A percentile compares a stretch with the other conserved stretches of the same genome.
These are phyloP conservation scores for Neodiprion pinetum DNA, from an alignment of 1,140 invertebrate species.

Conservation along the genomic window DNA sequence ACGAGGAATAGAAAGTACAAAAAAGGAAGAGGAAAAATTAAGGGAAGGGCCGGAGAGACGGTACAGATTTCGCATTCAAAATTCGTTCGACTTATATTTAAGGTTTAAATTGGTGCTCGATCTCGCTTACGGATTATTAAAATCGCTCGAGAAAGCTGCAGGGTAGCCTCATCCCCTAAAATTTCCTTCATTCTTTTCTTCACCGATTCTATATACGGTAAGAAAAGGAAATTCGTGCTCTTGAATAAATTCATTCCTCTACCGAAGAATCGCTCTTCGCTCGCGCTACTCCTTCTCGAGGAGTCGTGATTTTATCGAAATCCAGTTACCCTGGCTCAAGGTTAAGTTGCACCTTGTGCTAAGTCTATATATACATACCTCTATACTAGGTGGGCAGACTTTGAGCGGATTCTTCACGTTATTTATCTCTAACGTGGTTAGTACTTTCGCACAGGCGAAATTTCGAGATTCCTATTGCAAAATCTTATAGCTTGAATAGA, in stretches of 20 bases:
- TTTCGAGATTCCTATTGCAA: too few relatives aligned
- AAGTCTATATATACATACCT: too few relatives aligned
- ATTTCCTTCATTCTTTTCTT: not conserved
- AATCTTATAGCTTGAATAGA: too few relatives aligned
- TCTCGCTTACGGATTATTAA: slow-evolving; percentile 44
- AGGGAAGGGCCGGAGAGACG: not conserved
- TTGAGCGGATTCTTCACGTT: too few relatives aligned
- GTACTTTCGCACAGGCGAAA: too few relatives aligned
- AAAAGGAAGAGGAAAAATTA: slow-evolving; percentile 1
- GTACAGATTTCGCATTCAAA: slow-evolving; percentile 42
- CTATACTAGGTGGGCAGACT: too few relatives aligned
- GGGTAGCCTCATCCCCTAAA: slow-evolving; percentile 10
- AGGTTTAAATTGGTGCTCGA: slow-evolving; percentile 37
- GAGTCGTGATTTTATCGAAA: not conserved
- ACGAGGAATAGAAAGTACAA: not conserved
- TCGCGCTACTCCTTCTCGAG: not conserved
- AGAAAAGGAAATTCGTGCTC: slow-evolving; percentile 3
- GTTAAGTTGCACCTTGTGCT: not conserved
- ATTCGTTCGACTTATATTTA: slow-evolving; percentile 48
- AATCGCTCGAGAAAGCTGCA: slow-evolving; percentile 32
- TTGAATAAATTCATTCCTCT: not conserved
- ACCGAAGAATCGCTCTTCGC: not conserved
- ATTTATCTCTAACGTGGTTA: too few relatives aligned
- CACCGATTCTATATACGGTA: not conserved
- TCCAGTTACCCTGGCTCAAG: not conserved